Conservation (phyloP, 2,888 invertebrate species). For the Andrena haemorrhoa region DNA sequence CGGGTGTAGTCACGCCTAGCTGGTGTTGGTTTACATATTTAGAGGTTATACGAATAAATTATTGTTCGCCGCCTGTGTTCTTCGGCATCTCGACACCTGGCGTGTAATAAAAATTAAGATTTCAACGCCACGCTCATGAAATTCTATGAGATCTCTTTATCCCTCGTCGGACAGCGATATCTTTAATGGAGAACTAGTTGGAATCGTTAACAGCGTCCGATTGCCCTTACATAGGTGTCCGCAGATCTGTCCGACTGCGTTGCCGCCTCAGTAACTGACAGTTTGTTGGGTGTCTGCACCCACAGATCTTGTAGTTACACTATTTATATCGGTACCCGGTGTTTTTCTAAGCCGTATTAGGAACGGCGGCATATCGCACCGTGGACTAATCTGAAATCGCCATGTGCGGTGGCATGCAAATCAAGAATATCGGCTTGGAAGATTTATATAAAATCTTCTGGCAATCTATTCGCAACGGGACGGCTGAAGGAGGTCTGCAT, state of each 20-base stretch:
- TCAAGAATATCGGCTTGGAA: background rate
- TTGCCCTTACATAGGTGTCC: conserved; percentile 49
- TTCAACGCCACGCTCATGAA: conserved; percentile 32
- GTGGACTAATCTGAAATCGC: conserved; percentile 27
- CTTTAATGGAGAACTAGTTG: conserved; percentile 33
- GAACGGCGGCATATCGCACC: conserved; percentile 11
- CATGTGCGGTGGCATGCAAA: conserved; percentile 10
- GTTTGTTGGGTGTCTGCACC: conserved; percentile 59
- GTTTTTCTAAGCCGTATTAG: conserved; percentile 49
- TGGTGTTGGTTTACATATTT: background rate
- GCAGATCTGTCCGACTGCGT: conserved; percentile 18
- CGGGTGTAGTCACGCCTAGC: too few species aligned
- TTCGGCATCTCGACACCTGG: background rate
- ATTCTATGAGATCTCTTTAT: conserved; percentile 50
- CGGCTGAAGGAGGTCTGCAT: background rate
- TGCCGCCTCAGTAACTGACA: conserved; percentile 28
- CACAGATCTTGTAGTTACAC: conserved; percentile 55
- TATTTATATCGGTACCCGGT: conserved; percentile 57
- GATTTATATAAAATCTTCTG: conserved; percentile 6
- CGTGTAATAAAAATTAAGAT: conserved; percentile 2
- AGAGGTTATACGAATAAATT: conserved; percentile 10
- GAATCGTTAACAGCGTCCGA: conserved; percentile 29
- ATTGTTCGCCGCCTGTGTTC: conserved; percentile 14
- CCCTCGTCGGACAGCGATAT: conserved; percentile 12
- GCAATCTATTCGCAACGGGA: conserved; percentile 15